A percentile compares a stretch with the other conserved stretches of the same genome.
phyloP scores from a whole-genome alignment of 2,888 invertebrate species.

The Kryphioiulus occultus region DNA sequence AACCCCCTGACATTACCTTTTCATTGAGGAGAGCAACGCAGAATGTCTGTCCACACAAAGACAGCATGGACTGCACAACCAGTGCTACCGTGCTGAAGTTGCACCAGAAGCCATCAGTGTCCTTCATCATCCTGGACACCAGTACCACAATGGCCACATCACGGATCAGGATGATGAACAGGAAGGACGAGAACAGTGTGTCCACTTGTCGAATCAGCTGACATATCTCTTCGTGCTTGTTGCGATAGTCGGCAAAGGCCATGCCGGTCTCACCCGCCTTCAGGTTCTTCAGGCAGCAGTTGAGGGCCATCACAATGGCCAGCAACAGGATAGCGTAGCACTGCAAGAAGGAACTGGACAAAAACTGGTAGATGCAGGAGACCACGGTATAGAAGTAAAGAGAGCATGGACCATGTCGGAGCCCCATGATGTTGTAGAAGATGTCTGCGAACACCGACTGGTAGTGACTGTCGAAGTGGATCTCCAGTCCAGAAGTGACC shows the following conservation, averaged over 20 bases:
- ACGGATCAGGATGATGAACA: neutral
- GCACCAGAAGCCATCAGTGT: neutral
- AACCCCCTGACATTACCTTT: neutral
- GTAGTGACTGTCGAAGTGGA: neutral
- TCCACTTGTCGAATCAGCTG: neutral
- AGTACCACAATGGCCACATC: neutral
- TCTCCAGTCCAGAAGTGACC: neutral
- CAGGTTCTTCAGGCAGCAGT: neutral
- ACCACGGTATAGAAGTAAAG: neutral
- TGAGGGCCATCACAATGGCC: neutral
- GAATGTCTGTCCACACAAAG: neutral
- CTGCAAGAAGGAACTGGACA: neutral
- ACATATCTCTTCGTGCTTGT: neutral
- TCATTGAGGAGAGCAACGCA: neutral
- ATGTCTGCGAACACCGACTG: neutral
- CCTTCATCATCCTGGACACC: neutral
- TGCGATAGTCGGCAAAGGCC: neutral
- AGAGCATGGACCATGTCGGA: neutral
- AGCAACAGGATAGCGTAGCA: neutral
- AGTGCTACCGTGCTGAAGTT: neutral
- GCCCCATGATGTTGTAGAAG: neutral
- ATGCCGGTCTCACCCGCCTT: neutral
- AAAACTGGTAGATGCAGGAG: neutral
- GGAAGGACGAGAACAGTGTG: neutral
- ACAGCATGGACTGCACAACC: neutral